Evolutionary conservation across 1,140 invertebrate species (phyloP).

Genomic region (Lycorma delicatula): DNA sequence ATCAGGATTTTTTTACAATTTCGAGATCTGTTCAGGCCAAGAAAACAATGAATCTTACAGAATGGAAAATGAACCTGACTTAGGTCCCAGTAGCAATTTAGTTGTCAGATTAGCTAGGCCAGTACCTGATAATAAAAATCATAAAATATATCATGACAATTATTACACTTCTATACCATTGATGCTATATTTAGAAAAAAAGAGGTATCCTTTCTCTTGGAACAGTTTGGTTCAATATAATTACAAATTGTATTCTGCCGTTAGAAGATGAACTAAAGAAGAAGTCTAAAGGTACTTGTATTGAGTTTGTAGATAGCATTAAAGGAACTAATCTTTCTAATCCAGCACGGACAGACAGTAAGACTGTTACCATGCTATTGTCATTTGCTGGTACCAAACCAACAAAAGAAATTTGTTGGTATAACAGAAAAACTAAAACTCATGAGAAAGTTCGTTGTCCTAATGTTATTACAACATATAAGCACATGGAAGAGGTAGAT

Average conservation of each 20-base stretch:
- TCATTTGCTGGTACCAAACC: conserved; percentile 35
- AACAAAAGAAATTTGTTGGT: conserved; percentile 31
- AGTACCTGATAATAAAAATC: conserved; percentile 11
- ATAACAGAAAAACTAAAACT: conserved; percentile 33
- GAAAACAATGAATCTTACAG: conserved; percentile 15
- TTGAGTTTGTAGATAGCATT: conserved; percentile 13
- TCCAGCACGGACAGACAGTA: conserved; percentile 34
- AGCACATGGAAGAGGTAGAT: conserved; percentile 42
- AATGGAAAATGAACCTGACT: conserved; percentile 16
- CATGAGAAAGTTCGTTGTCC: conserved; percentile 37
- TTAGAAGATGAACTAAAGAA: conserved; percentile 22
- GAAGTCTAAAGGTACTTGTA: conserved; percentile 17
- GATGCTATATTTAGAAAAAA: conserved; percentile 18
- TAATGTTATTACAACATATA: conserved; percentile 39
- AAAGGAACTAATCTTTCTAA: conserved; percentile 19
- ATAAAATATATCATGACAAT: conserved; percentile 30
- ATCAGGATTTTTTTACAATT: conserved; percentile 26
- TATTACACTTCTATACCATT: conserved; percentile 24
- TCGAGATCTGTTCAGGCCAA: conserved; percentile 17
- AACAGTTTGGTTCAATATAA: conserved; percentile 21
- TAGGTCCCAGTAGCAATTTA: conserved; percentile 23
- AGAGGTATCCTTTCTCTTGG: conserved; percentile 21
- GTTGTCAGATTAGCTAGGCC: conserved; percentile 21
- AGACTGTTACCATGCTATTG: conserved; percentile 36
- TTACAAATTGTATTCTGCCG: conserved; percentile 21